Evolutionary conservation across 2,113 vertebrate genomes (phyloP), one percentile per base, ranked within the genome.

Genomic region (Gobius niger): DNA sequence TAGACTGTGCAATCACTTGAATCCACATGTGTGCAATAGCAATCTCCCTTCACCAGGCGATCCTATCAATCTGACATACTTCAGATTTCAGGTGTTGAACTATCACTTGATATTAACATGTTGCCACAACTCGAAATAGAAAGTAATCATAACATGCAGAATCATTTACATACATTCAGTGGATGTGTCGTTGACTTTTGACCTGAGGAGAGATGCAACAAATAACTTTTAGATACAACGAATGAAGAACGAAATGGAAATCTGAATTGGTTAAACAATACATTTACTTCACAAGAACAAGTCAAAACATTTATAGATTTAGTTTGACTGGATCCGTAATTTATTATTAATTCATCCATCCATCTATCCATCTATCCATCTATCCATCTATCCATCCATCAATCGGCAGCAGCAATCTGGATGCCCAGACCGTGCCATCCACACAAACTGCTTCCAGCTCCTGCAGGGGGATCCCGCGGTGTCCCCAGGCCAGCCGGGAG

Each of bases 11-110:
- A 85, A 88, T 90, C 83, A 76, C 77, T 78, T 79, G 65, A 66
- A 63, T 81, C 44, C 34, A 0, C 67, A 67, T 68, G 67, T 75
- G 73, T 77, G 47, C 68, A 24, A 24, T 50, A 65, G 71, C 75
- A 73, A 63, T 67, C 11, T 71, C 16, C 86, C 86, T 87, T 68
- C 85, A 42, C 44, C 72, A 61, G 53, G 77, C 77, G 82, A 86
- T 88, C 70, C 83, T 84, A 88, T 88, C 84, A 83, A 85, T 88
- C 90, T 85, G 82, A 72, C 47, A 34, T 9, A 14, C 70, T 78
- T 83, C 65, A 64, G 56, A 75, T 65, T 78, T 78, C 78, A 84
- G 75, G 69, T 85, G 80, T 80, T 68, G 70, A 83, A 85, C 76
- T 77, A 80, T 82, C 57, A 66, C 81, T 87, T 81, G 73, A 86